These are phyloP conservation scores for Perognathus longimembris DNA, from an alignment of 2,113 vertebrate species.

Conservation along the genomic window DNA sequence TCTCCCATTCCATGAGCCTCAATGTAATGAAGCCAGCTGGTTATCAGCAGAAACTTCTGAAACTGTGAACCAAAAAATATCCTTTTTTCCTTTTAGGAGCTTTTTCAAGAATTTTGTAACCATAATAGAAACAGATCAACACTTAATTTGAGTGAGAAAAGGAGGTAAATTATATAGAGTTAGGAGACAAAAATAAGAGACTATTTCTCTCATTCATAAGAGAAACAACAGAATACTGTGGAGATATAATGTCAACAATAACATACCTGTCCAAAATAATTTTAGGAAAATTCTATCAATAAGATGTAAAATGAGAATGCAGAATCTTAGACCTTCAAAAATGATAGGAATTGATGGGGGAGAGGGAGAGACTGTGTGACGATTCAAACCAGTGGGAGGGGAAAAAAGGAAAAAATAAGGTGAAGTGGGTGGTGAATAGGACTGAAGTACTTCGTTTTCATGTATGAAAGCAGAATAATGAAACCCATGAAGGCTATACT, in stretches of 20 bases:
- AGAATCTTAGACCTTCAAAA: too few species aligned
- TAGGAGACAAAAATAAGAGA: neutral
- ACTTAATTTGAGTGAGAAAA: neutral
- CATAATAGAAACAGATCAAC: neutral
- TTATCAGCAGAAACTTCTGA: neutral
- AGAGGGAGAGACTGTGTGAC: too few species aligned
- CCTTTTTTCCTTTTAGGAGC: neutral
- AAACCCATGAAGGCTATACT: too few species aligned
- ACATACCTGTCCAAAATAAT: neutral
- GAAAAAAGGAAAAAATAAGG: too few species aligned
- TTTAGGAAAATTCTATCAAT: neutral
- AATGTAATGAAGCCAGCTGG: neutral
- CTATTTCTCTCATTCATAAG: neutral
- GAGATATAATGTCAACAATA: neutral
- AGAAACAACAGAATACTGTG: neutral
- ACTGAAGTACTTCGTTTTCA: too few species aligned
- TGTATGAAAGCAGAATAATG: too few species aligned
- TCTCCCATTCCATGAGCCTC: neutral
- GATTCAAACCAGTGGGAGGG: too few species aligned
- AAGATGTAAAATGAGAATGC: too few species aligned
- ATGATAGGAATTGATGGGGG: too few species aligned
- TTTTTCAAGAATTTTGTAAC: neutral
- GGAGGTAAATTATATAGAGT: neutral
- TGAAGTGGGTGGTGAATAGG: too few species aligned
- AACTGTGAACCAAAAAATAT: neutral